Conservation (phyloP, 2,888 invertebrate genomes). For the Andrena minutula region DNA sequence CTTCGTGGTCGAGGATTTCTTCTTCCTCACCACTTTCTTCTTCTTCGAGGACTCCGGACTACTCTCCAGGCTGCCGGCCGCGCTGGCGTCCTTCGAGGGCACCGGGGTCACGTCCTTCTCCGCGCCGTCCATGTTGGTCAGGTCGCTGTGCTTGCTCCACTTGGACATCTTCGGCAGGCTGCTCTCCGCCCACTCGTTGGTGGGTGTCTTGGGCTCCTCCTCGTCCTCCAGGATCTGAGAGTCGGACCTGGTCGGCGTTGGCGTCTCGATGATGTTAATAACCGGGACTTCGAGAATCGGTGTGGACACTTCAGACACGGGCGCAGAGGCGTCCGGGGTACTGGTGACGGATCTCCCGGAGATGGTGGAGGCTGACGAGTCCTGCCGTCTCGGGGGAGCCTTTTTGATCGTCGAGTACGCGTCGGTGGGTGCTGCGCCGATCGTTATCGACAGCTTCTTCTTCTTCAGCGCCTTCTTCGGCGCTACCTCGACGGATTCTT, state of each 20-base stretch:
- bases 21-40: slow-evolving; percentile 78
- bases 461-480: slow-evolving; percentile 35
- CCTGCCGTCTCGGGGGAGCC: slow-evolving; percentile 38
- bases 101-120: slow-evolving; percentile 71
- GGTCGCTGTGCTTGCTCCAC: slow-evolving; percentile 79
- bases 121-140: slow-evolving; percentile 73
- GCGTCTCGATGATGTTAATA: slow-evolving; percentile 69
- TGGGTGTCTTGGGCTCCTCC: slow-evolving; percentile 77
- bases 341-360: slow-evolving; percentile 20
- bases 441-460: slow-evolving; percentile 43
- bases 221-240: slow-evolving; percentile 60
- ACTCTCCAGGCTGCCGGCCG: slow-evolving; percentile 55
- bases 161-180: slow-evolving; percentile 74
- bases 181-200: slow-evolving; percentile 74
- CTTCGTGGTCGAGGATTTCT: slow-evolving; percentile 76
- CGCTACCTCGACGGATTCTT: slow-evolving; percentile 15
- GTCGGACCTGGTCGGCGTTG: slow-evolving; percentile 34
- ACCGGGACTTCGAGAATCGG: slow-evolving; percentile 45
- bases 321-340: slow-evolving; percentile 44
- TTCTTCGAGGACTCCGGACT: slow-evolving; percentile 78
- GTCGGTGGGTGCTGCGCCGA: not conserved
- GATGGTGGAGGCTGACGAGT: slow-evolving; percentile 34
- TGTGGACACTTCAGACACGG: slow-evolving; percentile 31
- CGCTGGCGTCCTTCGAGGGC: slow-evolving; percentile 59
- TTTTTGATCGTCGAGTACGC: slow-evolving; percentile 41